phyloP scores from a whole-genome alignment of 2,113 vertebrate genomes.

The Heterotilapia buettikoferi region DNA sequence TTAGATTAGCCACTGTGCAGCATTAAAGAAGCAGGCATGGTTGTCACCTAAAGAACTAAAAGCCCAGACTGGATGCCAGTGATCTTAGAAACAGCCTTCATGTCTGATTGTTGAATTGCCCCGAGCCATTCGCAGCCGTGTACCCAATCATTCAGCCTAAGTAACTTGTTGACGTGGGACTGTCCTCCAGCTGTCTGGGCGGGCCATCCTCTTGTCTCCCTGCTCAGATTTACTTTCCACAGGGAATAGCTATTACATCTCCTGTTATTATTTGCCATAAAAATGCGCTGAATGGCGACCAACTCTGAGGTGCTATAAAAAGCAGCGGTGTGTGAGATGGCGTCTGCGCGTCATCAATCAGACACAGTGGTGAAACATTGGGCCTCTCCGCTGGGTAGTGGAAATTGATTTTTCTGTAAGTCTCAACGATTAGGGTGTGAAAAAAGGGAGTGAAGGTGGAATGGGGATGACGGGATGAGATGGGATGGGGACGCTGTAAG shows the following conservation, averaged over 20 bases:
- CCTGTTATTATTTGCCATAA: slow-evolving; percentile 75
- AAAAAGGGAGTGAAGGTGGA: background rate
- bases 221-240: slow-evolving; percentile 62
- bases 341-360: slow-evolving; percentile 68
- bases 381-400: slow-evolving; percentile 41
- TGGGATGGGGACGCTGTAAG: background rate
- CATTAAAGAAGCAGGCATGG: background rate
- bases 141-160: slow-evolving; percentile 56
- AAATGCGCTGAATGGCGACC: slow-evolving; percentile 64
- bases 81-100: slow-evolving; percentile 11
- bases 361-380: slow-evolving; percentile 56
- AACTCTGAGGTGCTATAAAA: slow-evolving; percentile 65
- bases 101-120: slow-evolving; percentile 20
- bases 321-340: slow-evolving; percentile 61
- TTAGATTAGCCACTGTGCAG: background rate
- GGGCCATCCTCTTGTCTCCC: slow-evolving; percentile 44
- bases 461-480: background rate
- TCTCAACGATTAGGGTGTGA: slow-evolving; percentile 68
- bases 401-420: slow-evolving; percentile 72
- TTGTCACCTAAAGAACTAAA: background rate
- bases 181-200: slow-evolving; percentile 60
- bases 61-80: background rate
- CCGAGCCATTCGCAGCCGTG: background rate
- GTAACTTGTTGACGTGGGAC: slow-evolving; percentile 61
- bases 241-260: slow-evolving; percentile 61